phyloP scores from a whole-genome alignment of 2,888 invertebrate genomes.

The Lepetodrilus schrolli region DNA sequence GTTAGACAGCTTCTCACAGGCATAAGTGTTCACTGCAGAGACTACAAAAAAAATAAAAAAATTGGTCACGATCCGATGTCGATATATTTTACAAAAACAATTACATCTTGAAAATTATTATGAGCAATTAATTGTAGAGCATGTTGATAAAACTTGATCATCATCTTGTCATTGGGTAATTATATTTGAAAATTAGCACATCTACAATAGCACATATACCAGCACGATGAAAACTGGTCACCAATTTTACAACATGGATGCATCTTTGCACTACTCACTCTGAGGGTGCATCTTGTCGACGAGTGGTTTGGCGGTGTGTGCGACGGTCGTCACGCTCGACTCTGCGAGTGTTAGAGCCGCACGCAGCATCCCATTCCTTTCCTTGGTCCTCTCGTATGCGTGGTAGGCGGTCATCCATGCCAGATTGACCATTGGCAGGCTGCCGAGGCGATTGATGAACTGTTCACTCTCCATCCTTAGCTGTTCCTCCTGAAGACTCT shows the following conservation, averaged over 20 bases:
- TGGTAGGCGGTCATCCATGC: constrained; percentile 85
- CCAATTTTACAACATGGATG: too few species aligned
- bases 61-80: too few species aligned
- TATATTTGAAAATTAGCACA: too few species aligned
- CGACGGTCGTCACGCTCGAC: constrained; percentile 82
- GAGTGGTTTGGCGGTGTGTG: constrained; percentile 84
- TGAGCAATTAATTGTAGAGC: too few species aligned
- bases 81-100: too few species aligned
- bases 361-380: constrained; percentile 65
- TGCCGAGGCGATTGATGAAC: constrained; percentile 84
- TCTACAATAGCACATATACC: too few species aligned
- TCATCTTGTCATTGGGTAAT: too few species aligned
- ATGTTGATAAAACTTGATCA: too few species aligned
- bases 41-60: constrained; percentile 69
- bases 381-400: constrained; percentile 86
- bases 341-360: constrained; percentile 73
- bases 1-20: constrained; percentile 88
- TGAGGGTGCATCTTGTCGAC: constrained; percentile 84
- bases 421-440: constrained; percentile 88
- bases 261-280: constrained; percentile 68
- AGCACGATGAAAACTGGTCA: too few species aligned
- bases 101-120: too few species aligned
- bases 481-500: constrained; percentile 48
- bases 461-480: constrained; percentile 54
- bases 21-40: constrained; percentile 76